Percentiles rank a stretch among this genome's conserved stretches.
These are phyloP conservation scores for Ectemnius continuus DNA, from an alignment of 2,888 invertebrate species.

Conservation along the genomic window DNA sequence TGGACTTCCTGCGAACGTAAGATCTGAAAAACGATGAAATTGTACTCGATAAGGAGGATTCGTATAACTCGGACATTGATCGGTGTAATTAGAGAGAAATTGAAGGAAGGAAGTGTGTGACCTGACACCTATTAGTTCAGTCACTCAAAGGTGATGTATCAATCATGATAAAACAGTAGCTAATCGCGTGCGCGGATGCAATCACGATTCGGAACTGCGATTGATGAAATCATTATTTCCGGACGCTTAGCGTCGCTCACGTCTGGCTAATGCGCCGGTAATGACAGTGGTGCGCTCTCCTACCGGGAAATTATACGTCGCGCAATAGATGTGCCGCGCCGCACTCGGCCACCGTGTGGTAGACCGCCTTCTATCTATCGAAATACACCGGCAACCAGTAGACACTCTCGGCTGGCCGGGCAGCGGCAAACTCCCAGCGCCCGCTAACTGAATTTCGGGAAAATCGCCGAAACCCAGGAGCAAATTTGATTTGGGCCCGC, in stretches of 20 bases:
- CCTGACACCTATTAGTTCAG: too few species aligned
- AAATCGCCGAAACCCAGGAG: background rate
- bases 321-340: conserved; percentile 29
- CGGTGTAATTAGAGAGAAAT: too few species aligned
- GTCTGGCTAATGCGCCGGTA: conserved; percentile 34
- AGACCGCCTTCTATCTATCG: conserved; percentile 40
- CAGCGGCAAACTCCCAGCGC: conserved; percentile 13
- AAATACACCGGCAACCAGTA: conserved; percentile 30
- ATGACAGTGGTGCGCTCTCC: conserved; percentile 18
- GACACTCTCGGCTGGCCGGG: conserved; percentile 7
- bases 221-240: conserved; percentile 45
- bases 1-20: conserved; percentile 18
- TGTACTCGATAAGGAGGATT: too few species aligned
- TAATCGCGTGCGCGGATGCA: conserved; percentile 5
- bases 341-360: conserved; percentile 45
- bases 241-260: conserved; percentile 18
- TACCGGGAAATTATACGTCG: conserved; percentile 44
- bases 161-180: conserved; percentile 25
- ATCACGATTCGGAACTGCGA: conserved; percentile 42
- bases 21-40: background rate
- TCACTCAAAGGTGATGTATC: too few species aligned
- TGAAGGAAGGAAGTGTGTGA: too few species aligned
- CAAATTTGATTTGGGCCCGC: too few species aligned
- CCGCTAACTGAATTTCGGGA: background rate
- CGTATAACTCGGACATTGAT: background rate